Evolutionary conservation across 2,113 vertebrate genomes (phyloP), one percentile per base, ranked within the genome.

Genomic region (Prionailurus bengalensis): DNA sequence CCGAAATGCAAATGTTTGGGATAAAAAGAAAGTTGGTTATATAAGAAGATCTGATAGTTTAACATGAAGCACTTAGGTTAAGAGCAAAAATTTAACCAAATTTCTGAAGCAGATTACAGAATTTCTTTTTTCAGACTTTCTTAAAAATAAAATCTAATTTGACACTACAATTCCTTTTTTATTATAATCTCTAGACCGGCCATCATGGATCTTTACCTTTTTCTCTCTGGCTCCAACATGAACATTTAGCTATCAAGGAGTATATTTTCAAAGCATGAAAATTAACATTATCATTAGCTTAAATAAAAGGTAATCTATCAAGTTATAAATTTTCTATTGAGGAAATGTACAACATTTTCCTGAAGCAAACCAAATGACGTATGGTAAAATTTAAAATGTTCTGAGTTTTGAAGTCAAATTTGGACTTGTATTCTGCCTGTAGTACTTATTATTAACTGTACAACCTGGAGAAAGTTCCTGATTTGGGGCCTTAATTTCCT

Each of bases 111-210:
- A 94, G 36, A 82, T 81, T 27, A 31, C 4, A 86, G 16, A 89
- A 79, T 63, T 92, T 96, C 25, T 97, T 74, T 87, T 76, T 42
- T 84, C 89, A 66, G 29, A 63, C 3, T 55, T 78, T 95, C 74
- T 85, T 51, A 89, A 94, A 95, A 53, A 16, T 63, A 51, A 97
- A 91, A 91, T 78, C n/a, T 27, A 82, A 33, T n/a, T 58, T 78
- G 27, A 89, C 17, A 15, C 6, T 39, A 17, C 45, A 89, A 42
- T 93, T 86, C 4, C 42, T 84, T 91, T 92, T 79, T 91, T 61
- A 53, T 79, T 82, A 29, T 63, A 58, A 66, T 48, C 23, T 89
- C 9, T 68, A 51, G 10, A n/a, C 45, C n/a, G 23, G 63, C 9
- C 36, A 63, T 15, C 27, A 65, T 29, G 10, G 31, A 86, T 70